Base-by-base conservation (phyloP, 2,888 invertebrate species). In the Epinotia ramella region DNA sequence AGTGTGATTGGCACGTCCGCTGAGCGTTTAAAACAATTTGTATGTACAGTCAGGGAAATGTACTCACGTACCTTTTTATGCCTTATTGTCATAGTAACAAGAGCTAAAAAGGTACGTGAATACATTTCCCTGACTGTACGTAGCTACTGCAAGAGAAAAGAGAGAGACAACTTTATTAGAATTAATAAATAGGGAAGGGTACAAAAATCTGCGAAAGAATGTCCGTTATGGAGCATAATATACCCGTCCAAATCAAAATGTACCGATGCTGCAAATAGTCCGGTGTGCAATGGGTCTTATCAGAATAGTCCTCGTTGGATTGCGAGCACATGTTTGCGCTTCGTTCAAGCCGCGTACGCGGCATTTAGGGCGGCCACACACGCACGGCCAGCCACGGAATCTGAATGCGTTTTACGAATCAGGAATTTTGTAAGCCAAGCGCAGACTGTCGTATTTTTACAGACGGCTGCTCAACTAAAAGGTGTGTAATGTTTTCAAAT, bases 321-420 rank as follows among this genome's bases (percentile, higher is more conserved):
- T 72, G 64, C 57, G 16, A 40, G 59, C 33, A 62, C 44, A 73
- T 73, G 73, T 74, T 69, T 74, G 73, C n/a, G 11, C 63, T 46
- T 18, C 72, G 73, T 20, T 49, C 18, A 46, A 11, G 28, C 46
- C 60, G n/a, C 69, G 73, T 69, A 24, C 60, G 60, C 16, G 44
- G 66, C 53, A 6, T 5, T n/a, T 53, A 53, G 53, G 53, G 1
- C 7, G n/a, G n/a, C n/a, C n/a, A n/a, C n/a, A n/a, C 53, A 7
- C 4, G 49, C 49, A 49, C 5, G 49, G 16, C 49, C 16, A 2
- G 5, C 49, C 49, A 5, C 49, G 7, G 53, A 53, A 53, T n/a
- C 53, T n/a, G n/a, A 53, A 12, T 46, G 46, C 46, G 53, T 53
- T n/a, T 53, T 53, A 7, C 49, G 49, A 49, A 16, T 49, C 49